Evolutionary conservation across 1,140 invertebrate species (phyloP).

Genomic region (Drosophila asahinai): DNA sequence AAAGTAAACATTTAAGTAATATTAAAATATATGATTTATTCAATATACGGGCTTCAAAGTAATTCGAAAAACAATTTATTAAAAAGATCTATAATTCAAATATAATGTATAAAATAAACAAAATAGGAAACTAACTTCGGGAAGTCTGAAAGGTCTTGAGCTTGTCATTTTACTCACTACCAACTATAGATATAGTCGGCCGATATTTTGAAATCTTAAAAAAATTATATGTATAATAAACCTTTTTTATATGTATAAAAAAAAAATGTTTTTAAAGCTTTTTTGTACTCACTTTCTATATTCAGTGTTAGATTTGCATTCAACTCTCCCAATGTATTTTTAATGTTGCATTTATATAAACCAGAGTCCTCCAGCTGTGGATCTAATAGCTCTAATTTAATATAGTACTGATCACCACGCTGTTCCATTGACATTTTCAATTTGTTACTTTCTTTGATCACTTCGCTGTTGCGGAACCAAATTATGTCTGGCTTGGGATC

Average conservation of each 20-base stretch:
- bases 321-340: slow-evolving; percentile 97
- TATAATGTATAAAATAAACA: no score
- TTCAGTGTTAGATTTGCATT: slow-evolving; percentile 98
- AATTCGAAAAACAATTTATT: neutral
- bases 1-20: slow-evolving; percentile 27
- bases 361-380: slow-evolving; percentile 98
- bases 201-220: neutral
- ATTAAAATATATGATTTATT: neutral
- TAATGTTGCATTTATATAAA: slow-evolving; percentile 99
- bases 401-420: slow-evolving; percentile 94
- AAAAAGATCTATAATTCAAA: no score
- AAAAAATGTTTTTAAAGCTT: no score
- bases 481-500: slow-evolving; percentile 96
- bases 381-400: slow-evolving; percentile 95
- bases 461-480: slow-evolving; percentile 95
- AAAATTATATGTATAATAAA: no score
- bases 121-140: neutral
- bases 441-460: slow-evolving; percentile 92
- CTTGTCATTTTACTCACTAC: no score
- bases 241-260: no score
- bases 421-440: slow-evolving; percentile 91
- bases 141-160: no score
- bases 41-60: neutral
- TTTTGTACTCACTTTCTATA: slow-evolving; percentile 95
- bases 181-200: no score